These are phyloP conservation scores for Tetrapedia diversipes DNA, from an alignment of 2,888 invertebrate genomes.

Conservation along the genomic window DNA sequence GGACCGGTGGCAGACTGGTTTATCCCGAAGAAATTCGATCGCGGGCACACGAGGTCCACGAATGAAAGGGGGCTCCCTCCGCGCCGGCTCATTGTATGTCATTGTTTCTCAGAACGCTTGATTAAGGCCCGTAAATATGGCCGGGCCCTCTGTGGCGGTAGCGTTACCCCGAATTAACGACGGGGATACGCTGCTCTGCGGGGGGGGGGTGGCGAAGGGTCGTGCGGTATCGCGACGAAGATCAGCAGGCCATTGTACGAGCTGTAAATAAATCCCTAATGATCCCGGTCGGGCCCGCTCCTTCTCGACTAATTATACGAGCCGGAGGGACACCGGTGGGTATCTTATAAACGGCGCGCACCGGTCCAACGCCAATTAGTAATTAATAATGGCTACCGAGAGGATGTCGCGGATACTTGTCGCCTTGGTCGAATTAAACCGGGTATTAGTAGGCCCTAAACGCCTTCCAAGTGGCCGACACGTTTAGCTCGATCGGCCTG, in stretches of 20 bases:
- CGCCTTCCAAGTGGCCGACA: constrained; percentile 36
- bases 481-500: constrained; percentile 26
- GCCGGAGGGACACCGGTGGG: constrained; percentile 56
- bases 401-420: constrained; percentile 63
- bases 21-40: constrained; percentile 40
- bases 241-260: constrained; percentile 74
- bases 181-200: constrained; percentile 45
- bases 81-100: constrained; percentile 38
- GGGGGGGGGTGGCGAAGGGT: constrained; percentile 39
- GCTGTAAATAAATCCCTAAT: constrained; percentile 78
- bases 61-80: constrained; percentile 4
- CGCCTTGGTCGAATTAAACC: constrained; percentile 68
- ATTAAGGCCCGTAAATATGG: constrained; percentile 67
- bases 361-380: constrained; percentile 71
- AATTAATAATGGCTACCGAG: constrained; percentile 73
- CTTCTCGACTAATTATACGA: constrained; percentile 71
- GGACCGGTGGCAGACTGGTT: not conserved
- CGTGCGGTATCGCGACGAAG: constrained; percentile 70
- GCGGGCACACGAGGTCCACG: constrained; percentile 10
- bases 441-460: constrained; percentile 62
- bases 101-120: constrained; percentile 64
- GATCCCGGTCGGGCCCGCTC: constrained; percentile 63
- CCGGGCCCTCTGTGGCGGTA: constrained; percentile 34
- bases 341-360: constrained; percentile 66
- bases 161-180: constrained; percentile 60